Base-by-base conservation (phyloP, 2,113 vertebrate species). In the Australoheros scitulus region DNA sequence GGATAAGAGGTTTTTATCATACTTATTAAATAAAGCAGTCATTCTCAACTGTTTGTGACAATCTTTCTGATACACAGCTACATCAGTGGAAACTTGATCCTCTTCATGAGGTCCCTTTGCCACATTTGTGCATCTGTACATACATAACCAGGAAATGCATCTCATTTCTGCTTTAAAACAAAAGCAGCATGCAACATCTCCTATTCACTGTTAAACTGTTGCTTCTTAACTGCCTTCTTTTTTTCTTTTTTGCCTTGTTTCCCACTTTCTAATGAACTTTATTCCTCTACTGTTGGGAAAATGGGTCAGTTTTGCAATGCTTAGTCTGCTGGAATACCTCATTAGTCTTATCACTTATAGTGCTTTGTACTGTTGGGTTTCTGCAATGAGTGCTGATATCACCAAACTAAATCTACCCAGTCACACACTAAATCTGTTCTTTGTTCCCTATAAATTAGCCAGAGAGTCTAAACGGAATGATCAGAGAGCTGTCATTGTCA, bases 201-300 rank as follows among this genome's bases (percentile, higher is more conserved):
- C 1, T 47, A 11, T 26, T 77, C 6, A 34, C 47, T 61, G 75
- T 32, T 43, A n/a, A 20, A 26, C 26, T 5, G 4, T 32, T 47
- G 38, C 24, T 61, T 47, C 24, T 29, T 41, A 5, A 61, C 38
- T 0, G 0, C 36, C 56, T 38, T 10, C 8, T 36, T 36, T 36
- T 76, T 24, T 76, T 24, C n/a, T 59, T 29, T 11, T 63, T 47
- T 59, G 38, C 26, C 68, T 55, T 47, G 14, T 72, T 55, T 55
- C 68, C 68, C 32, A 55, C 47, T 72, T 72, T 55, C 47, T 72
- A 26, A 55, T 72, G 47, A 72, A 52, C 65, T 72, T 72, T 72
- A 55, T 72, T 26, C 6, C 43, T 55, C 47, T 55, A 34, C 47
- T 55, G 47, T 72, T 57, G 10, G 32, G 18, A 34, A 50, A 72